Percentiles rank a stretch among this genome's conserved stretches.
Evolutionary conservation across 2,113 vertebrate genomes (phyloP).

Genomic region (Hyperopisus bebe): DNA sequence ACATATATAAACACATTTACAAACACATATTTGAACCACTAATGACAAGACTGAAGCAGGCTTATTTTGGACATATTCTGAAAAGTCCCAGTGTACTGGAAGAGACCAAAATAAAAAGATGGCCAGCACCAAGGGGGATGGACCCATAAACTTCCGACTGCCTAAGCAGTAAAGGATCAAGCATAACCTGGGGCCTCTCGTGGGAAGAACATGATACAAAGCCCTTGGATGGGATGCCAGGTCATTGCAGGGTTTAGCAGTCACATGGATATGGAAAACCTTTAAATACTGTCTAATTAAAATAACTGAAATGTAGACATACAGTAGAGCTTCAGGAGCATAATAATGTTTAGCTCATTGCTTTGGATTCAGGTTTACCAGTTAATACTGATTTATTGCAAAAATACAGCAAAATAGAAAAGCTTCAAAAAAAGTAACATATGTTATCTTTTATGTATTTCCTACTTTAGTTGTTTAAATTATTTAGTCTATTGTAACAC

Average conservation of each 20-base stretch:
- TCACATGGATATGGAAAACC: neutral
- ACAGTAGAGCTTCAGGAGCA: neutral
- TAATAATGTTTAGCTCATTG: neutral
- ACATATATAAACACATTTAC: neutral
- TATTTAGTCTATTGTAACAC: neutral
- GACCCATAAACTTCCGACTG: neutral
- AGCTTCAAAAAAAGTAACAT: neutral
- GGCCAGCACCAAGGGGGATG: neutral
- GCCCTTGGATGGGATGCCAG: neutral
- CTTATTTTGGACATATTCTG: neutral
- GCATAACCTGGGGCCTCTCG: neutral
- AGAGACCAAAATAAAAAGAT: neutral
- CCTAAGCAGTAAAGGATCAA: neutral
- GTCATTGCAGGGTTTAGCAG: neutral
- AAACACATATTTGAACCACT: neutral
- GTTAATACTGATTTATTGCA: neutral
- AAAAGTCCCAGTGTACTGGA: neutral
- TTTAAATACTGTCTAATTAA: neutral
- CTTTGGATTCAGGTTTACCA: neutral
- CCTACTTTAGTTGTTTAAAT: neutral
- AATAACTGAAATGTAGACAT: neutral
- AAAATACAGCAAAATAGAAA: neutral
- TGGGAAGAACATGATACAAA: neutral
- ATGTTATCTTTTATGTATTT: neutral
- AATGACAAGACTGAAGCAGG: neutral